These are phyloP conservation scores for Eulemur coronatus DNA, from an alignment of 2,797 vertebrate genomes.

Conservation along the genomic window DNA sequence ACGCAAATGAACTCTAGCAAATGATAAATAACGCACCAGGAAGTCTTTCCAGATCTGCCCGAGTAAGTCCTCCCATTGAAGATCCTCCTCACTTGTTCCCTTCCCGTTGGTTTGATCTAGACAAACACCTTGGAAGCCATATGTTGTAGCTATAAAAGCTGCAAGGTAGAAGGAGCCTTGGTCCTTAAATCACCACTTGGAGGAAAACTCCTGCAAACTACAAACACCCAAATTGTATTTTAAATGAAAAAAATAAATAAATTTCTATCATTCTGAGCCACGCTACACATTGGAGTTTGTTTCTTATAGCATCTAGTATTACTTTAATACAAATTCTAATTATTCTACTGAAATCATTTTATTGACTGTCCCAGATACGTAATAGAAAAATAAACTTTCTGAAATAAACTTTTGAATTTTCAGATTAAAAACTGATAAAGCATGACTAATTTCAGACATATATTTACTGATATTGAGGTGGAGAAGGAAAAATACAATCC, in stretches of 20 bases:
- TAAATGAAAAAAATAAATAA: neutral
- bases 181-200: neutral
- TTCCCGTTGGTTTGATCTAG: neutral
- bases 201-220: neutral
- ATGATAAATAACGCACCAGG: neutral
- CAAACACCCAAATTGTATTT: neutral
- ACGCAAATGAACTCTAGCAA: neutral
- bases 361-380: neutral
- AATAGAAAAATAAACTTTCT: neutral
- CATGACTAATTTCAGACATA: neutral
- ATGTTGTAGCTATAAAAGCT: too few species aligned
- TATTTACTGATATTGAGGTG: neutral
- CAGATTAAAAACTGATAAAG: neutral
- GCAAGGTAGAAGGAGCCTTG: neutral
- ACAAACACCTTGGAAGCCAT: neutral
- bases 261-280: neutral
- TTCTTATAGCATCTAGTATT: neutral
- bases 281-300: neutral
- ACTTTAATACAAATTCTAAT: neutral
- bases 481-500: neutral
- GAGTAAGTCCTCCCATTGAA: neutral
- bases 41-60: too few species aligned
- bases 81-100: too few species aligned
- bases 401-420: neutral
- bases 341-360: neutral